These are phyloP conservation scores for Oreotrochilus melanogaster DNA, from an alignment of 2,113 vertebrate species.

Conservation along the genomic window DNA sequence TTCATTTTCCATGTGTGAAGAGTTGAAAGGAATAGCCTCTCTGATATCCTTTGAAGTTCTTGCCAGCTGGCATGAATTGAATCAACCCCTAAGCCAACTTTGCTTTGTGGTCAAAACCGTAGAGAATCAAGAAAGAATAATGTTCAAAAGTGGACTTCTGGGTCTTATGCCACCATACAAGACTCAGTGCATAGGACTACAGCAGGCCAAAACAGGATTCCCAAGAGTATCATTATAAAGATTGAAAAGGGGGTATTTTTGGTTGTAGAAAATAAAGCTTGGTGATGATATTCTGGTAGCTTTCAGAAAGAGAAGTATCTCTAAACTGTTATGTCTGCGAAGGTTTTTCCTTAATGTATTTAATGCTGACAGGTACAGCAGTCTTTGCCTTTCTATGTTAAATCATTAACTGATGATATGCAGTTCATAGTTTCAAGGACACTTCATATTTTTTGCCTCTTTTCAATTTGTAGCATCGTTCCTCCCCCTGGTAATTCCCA, in stretches of 20 bases:
- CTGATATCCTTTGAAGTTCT: background rate
- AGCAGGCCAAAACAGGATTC: background rate
- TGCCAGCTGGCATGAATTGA: background rate
- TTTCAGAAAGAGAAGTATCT: background rate
- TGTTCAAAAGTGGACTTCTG: background rate
- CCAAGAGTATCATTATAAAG: background rate
- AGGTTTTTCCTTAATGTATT: background rate
- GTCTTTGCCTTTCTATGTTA: background rate
- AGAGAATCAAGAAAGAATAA: background rate
- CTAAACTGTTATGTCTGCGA: background rate
- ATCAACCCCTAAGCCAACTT: background rate
- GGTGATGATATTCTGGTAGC: background rate
- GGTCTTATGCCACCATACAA: background rate
- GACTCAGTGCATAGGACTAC: background rate
- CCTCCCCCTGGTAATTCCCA: constrained; percentile 32
- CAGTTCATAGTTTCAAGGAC: constrained; percentile 31
- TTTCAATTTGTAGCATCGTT: constrained; percentile 27
- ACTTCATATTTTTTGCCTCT: constrained; percentile 12
- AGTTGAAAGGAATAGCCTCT: background rate
- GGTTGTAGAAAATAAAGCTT: background rate
- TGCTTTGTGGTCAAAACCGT: background rate
- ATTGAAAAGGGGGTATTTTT: background rate
- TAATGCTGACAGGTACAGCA: background rate
- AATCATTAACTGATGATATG: constrained; percentile 4
- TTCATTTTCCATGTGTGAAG: background rate